Conservation (phyloP, 1,140 invertebrate species). For the Pteromalus puparum region DNA sequence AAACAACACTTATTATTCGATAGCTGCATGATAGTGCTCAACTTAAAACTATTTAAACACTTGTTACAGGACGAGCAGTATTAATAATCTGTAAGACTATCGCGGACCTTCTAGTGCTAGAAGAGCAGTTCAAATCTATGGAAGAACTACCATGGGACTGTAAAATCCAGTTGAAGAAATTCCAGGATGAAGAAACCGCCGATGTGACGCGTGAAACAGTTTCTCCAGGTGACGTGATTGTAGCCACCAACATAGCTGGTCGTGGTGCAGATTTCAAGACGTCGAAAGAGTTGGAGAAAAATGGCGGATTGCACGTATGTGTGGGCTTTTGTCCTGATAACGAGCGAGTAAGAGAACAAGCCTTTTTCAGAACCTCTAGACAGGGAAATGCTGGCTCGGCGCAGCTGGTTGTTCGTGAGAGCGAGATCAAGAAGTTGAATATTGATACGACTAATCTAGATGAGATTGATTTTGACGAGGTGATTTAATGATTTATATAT, state of each 20-base stretch:
- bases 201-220: conserved; percentile 43
- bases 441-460: conserved; percentile 26
- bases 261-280: conserved; percentile 70
- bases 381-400: conserved; percentile 63
- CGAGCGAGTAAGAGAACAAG: conserved; percentile 67
- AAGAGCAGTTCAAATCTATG: conserved; percentile 55
- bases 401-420: conserved; percentile 55
- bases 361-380: conserved; percentile 67
- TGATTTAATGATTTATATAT: neutral
- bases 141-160: conserved; percentile 26
- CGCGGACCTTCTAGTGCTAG: conserved; percentile 34
- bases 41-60: neutral
- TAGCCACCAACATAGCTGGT: conserved; percentile 72
- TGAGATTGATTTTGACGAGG: conserved; percentile 44
- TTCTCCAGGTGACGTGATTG: conserved; percentile 57
- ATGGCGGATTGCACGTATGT: conserved; percentile 69
- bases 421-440: conserved; percentile 33
- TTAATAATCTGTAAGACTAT: conserved; percentile 65
- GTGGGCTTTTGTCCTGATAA: conserved; percentile 67
- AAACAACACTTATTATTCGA: neutral
- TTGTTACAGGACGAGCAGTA: conserved; percentile 45
- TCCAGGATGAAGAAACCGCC: conserved; percentile 44
- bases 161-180: conserved; percentile 47
- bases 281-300: conserved; percentile 55
- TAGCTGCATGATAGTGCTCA: neutral